Evolutionary conservation across 2,888 invertebrate species (phyloP).

Genomic region (Cyclophora punctaria): DNA sequence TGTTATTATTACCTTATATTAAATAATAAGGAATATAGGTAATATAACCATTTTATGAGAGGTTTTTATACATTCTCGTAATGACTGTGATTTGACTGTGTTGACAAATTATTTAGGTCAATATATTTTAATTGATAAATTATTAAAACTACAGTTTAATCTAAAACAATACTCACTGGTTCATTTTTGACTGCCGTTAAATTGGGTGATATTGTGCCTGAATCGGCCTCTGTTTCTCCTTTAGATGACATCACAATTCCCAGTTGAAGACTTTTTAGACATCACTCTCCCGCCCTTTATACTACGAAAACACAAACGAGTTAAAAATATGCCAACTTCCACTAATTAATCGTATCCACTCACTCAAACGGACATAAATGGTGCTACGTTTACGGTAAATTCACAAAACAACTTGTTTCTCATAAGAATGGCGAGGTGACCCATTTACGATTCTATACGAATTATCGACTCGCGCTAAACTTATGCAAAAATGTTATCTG

Average conservation of each 20-base stretch:
- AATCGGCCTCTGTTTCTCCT: slow-evolving; percentile 75
- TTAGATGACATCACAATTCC: slow-evolving; percentile 75
- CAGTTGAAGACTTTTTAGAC: slow-evolving; percentile 60
- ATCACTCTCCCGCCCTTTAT: slow-evolving; percentile 69
- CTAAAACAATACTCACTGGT: slow-evolving; percentile 36
- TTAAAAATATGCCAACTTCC: slow-evolving; percentile 21
- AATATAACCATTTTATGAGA: no score
- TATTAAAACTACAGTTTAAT: no score
- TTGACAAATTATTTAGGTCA: no score
- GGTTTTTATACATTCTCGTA: no score
- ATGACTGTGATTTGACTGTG: no score
- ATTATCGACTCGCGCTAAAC: slow-evolving; percentile 62
- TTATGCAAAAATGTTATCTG: slow-evolving; percentile 44
- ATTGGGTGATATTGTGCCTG: slow-evolving; percentile 72
- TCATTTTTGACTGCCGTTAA: slow-evolving; percentile 63
- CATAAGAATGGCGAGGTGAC: slow-evolving; percentile 72
- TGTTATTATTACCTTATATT: no score
- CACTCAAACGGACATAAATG: slow-evolving; percentile 23
- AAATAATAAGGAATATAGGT: no score
- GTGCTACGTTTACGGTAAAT: slow-evolving; percentile 31
- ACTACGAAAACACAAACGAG: slow-evolving; percentile 51
- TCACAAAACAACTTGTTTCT: slow-evolving; percentile 53
- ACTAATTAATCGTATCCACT: slow-evolving; percentile 18
- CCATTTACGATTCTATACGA: slow-evolving; percentile 74
- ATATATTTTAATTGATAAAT: no score